phyloP scores from a whole-genome alignment of 1,140 invertebrate species.

The Ruditapes philippinarum region DNA sequence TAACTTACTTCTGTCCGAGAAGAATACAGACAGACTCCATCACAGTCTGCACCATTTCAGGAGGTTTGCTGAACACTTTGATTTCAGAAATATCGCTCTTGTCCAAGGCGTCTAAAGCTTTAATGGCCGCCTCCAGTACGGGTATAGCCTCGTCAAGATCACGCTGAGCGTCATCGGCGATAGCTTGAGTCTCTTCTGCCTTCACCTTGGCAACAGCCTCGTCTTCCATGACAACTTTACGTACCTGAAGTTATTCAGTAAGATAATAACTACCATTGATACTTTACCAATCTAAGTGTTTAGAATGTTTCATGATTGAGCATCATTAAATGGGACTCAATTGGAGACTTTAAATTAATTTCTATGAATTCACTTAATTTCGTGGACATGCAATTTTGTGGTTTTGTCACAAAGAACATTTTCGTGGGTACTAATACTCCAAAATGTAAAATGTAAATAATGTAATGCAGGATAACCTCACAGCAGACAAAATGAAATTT shows the following conservation, averaged over 20 bases:
- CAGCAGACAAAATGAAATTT: no score
- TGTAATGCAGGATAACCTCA: no score
- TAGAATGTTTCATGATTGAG: no score
- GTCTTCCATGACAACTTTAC: conserved; percentile 86
- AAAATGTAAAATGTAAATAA: no score
- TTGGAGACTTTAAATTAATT: no score
- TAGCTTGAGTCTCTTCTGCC: conserved; percentile 87
- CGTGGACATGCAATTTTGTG: no score
- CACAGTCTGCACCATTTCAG: conserved; percentile 87
- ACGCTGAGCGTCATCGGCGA: conserved; percentile 86
- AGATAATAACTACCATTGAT: no score
- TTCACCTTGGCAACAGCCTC: conserved; percentile 87
- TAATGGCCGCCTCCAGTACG: conserved; percentile 93
- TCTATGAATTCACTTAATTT: no score
- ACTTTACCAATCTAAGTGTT: no score
- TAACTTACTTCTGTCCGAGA: conserved; percentile 92
- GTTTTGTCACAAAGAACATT: no score
- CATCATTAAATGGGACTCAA: no score
- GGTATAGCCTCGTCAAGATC: conserved; percentile 95
- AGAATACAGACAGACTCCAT: conserved; percentile 96
- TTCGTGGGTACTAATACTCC: no score
- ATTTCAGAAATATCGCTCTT: conserved; percentile 97
- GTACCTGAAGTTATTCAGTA: conserved; percentile 79
- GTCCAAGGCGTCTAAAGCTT: conserved; percentile 93
- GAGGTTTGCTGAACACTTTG: conserved; percentile 93